Evolutionary conservation across 1,140 invertebrate species (phyloP).

Genomic region (Solenopsis fugax): DNA sequence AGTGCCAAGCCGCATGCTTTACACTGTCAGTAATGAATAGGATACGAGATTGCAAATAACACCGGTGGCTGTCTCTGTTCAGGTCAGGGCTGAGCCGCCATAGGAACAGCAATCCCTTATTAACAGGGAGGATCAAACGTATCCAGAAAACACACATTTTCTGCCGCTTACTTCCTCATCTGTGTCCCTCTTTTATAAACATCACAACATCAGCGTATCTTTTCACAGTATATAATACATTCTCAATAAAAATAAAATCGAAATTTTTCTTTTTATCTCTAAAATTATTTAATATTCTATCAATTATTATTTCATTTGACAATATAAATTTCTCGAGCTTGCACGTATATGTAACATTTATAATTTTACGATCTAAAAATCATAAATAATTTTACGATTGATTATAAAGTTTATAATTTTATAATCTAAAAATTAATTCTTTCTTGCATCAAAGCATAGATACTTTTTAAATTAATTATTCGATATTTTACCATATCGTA

Average conservation of each 20-base stretch:
- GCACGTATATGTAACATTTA: neutral
- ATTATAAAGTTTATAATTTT: neutral
- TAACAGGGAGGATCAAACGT: constrained; percentile 58
- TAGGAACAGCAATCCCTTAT: constrained; percentile 30
- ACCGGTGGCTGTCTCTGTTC: constrained; percentile 36
- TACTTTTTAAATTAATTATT: neutral
- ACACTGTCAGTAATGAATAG: constrained; percentile 29
- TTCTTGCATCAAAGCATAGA: neutral
- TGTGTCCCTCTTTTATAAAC: neutral
- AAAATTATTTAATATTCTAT: neutral
- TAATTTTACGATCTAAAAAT: neutral
- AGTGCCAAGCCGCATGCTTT: constrained; percentile 31
- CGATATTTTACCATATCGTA: neutral
- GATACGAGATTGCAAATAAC: constrained; percentile 39
- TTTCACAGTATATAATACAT: neutral
- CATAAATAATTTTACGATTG: too few relatives aligned
- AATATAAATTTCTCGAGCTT: neutral
- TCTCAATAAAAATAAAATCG: neutral
- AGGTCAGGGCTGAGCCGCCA: constrained; percentile 52
- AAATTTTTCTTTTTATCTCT: neutral
- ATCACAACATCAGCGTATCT: neutral
- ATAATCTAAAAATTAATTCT: neutral
- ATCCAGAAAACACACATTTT: constrained; percentile 33
- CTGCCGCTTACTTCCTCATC: neutral
- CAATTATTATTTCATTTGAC: neutral